These are phyloP conservation scores for Malachius bipustulatus DNA, from an alignment of 2,888 invertebrate species.

Conservation along the genomic window DNA sequence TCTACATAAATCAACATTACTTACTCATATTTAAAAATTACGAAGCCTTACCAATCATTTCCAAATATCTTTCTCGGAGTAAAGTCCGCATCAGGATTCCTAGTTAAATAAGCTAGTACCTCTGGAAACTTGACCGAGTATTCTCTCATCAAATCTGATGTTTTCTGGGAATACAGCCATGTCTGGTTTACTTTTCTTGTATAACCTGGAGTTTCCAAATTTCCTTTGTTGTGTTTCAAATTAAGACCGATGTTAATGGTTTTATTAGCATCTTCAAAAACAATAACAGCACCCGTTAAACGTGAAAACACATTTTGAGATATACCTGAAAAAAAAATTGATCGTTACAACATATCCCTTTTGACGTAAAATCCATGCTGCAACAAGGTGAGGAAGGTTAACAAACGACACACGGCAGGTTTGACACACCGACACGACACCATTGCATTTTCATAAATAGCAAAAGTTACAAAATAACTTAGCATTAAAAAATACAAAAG, in stretches of 20 bases:
- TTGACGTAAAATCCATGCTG: too few relatives aligned
- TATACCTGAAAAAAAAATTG: conserved; percentile 40
- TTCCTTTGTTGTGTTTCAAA: conserved; percentile 76
- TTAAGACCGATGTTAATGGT: conserved; percentile 81
- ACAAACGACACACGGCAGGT: too few relatives aligned
- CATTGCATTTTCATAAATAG: too few relatives aligned
- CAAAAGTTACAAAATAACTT: too few relatives aligned
- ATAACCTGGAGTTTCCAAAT: conserved; percentile 67
- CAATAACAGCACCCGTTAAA: conserved; percentile 73
- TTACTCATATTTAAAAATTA: too few relatives aligned
- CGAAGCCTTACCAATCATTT: conserved; percentile 20
- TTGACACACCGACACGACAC: too few relatives aligned
- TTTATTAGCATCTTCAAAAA: too few relatives aligned
- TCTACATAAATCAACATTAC: too few relatives aligned
- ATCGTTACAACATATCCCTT: too few relatives aligned
- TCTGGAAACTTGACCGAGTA: conserved; percentile 65
- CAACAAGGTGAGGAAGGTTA: too few relatives aligned
- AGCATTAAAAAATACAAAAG: too few relatives aligned
- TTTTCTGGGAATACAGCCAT: conserved; percentile 76
- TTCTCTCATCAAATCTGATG: conserved; percentile 53
- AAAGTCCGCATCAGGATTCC: conserved; percentile 40
- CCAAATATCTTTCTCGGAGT: conserved; percentile 56
- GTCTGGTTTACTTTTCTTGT: conserved; percentile 54
- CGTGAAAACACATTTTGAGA: conserved; percentile 63
- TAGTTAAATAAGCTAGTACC: conserved; percentile 51